A percentile compares a stretch with the other conserved stretches of the same genome.
phyloP scores from a whole-genome alignment of 2,888 invertebrate species.

The Tachystola acroxantha region DNA sequence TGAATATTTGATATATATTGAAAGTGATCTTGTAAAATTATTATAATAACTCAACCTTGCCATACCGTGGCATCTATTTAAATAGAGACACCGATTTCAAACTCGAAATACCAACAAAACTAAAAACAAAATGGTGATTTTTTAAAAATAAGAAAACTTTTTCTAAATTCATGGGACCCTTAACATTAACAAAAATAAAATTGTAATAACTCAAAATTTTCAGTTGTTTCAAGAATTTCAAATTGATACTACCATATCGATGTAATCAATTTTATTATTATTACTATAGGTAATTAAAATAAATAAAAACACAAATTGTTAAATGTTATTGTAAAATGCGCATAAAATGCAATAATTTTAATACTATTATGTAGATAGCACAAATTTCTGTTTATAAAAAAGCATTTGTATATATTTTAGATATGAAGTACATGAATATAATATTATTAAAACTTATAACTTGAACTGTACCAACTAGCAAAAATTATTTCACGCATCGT shows the following conservation, averaged over 20 bases:
- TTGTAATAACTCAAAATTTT: not conserved
- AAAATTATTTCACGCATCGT: constrained; percentile 9
- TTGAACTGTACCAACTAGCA: constrained; percentile 30
- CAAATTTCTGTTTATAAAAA: constrained; percentile 31
- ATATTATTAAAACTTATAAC: constrained; percentile 12
- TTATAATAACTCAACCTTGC: too few species aligned
- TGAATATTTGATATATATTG: too few species aligned
- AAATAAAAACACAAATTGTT: constrained; percentile 6
- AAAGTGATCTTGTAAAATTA: too few species aligned
- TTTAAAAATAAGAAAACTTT: constrained; percentile 16
- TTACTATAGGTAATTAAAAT: not conserved
- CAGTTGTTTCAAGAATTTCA: too few species aligned
- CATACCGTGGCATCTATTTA: too few species aligned
- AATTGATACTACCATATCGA: constrained; percentile 7
- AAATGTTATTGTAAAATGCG: constrained; percentile 23
- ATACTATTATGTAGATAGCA: constrained; percentile 48
- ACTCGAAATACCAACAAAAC: too few species aligned
- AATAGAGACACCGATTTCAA: too few species aligned
- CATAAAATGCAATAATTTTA: constrained; percentile 62
- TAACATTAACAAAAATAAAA: constrained; percentile 13
- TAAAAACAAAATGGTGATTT: constrained; percentile 13
- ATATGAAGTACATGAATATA: constrained; percentile 14
- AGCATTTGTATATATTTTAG: constrained; percentile 46
- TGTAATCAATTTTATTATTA: constrained; percentile 3
- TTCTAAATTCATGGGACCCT: constrained; percentile 41